Percentiles rank a stretch among this genome's conserved stretches.
Conservation (phyloP, 2,113 vertebrate genomes). For the Carassius gibelio region DNA sequence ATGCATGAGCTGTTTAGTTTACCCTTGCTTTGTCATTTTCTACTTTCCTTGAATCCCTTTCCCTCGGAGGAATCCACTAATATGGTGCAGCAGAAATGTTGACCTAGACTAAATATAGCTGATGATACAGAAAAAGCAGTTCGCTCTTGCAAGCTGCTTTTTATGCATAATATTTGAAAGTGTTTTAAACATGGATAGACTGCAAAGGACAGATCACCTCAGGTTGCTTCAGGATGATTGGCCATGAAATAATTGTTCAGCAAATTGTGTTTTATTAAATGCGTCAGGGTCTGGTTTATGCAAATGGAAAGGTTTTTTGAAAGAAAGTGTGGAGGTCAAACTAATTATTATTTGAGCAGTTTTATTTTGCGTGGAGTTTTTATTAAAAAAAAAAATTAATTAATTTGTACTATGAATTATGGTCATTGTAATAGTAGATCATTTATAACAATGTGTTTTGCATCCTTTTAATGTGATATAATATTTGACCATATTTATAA, state of each 20-base stretch:
- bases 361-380: too few relatives aligned
- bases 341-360: background rate
- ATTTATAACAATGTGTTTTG: background rate
- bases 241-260: background rate
- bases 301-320: background rate
- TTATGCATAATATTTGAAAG: background rate
- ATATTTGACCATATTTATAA: too few relatives aligned
- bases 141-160: background rate
- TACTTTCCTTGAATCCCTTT: background rate
- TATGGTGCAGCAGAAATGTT: slow-evolving; percentile 14
- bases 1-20: slow-evolving; percentile 41
- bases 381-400: too few relatives aligned
- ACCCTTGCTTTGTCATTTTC: slow-evolving; percentile 46
- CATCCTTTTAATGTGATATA: background rate
- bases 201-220: background rate
- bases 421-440: background rate
- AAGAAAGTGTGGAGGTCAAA: background rate
- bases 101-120: slow-evolving; percentile 30
- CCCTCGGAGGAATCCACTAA: slow-evolving; percentile 16
- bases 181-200: slow-evolving; percentile 1
- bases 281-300: background rate
- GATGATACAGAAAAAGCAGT: background rate
- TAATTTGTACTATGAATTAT: background rate
- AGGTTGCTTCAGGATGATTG: background rate
- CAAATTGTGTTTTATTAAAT: background rate